These are phyloP conservation scores for Paralichthys olivaceus DNA, from an alignment of 2,113 vertebrate species.

Conservation along the genomic window DNA sequence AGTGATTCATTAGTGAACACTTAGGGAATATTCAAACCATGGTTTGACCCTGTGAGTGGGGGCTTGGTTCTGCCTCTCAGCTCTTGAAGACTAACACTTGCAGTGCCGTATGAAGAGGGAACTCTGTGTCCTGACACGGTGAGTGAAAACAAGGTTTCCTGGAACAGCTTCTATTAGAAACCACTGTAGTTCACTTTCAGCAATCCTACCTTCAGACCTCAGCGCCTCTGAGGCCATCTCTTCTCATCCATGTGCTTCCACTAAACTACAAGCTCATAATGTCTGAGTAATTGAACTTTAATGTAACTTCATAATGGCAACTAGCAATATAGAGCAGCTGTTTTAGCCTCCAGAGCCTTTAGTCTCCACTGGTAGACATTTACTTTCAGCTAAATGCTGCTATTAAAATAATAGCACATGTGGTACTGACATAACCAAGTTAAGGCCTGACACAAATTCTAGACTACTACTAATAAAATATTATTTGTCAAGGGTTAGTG, in stretches of 20 bases:
- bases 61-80: background rate
- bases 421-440: background rate
- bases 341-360: too few relatives aligned
- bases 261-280: slow-evolving; percentile 7
- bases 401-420: background rate
- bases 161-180: slow-evolving; percentile 13
- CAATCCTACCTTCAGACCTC: background rate
- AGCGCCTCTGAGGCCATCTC: background rate
- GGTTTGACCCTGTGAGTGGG: background rate
- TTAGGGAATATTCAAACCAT: background rate
- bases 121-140: slow-evolving; percentile 4
- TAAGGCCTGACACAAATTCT: background rate
- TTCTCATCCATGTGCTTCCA: slow-evolving; percentile 4
- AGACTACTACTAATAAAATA: too few relatives aligned
- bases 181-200: background rate
- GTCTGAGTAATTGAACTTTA: slow-evolving; percentile 15
- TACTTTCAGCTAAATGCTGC: background rate
- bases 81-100: too few relatives aligned
- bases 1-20: too few relatives aligned
- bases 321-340: background rate
- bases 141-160: slow-evolving; percentile 26
- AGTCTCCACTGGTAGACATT: background rate
- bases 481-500: too few relatives aligned
- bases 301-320: background rate
- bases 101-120: too few relatives aligned